Evolutionary conservation across 2,113 vertebrate species (phyloP).

Genomic region (Triplophysa rosa): DNA sequence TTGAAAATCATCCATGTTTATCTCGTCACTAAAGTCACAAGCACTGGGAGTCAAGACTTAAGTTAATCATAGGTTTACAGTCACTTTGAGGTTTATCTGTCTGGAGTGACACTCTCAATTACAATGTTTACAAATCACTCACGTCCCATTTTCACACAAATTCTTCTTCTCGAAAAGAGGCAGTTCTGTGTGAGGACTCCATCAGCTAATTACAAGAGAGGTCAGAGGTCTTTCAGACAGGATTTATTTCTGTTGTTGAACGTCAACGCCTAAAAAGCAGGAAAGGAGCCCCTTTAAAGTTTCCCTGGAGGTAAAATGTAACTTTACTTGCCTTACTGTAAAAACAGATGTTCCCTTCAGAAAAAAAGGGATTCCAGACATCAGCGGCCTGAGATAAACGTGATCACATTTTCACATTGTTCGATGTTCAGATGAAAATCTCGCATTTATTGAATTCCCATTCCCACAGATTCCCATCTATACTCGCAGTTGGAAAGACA

Average conservation of each 20-base stretch:
- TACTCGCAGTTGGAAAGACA: constrained; percentile 42
- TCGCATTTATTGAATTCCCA: not conserved
- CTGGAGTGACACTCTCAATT: constrained; percentile 36
- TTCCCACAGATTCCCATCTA: constrained; percentile 35
- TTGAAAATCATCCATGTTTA: constrained; percentile 3
- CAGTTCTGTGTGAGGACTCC: constrained; percentile 28
- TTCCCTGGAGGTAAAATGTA: constrained; percentile 58
- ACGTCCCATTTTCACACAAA: constrained; percentile 29
- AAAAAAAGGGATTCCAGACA: constrained; percentile 22
- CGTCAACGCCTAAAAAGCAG: constrained; percentile 53
- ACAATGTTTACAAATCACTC: constrained; percentile 29
- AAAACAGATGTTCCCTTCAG: constrained; percentile 36
- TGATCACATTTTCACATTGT: constrained; percentile 19
- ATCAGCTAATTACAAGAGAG: constrained; percentile 48
- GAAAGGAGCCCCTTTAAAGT: constrained; percentile 57
- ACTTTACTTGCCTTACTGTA: constrained; percentile 60
- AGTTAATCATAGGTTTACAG: constrained; percentile 46
- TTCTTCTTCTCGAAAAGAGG: not conserved
- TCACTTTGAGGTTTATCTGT: constrained; percentile 41
- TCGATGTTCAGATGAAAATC: constrained; percentile 10
- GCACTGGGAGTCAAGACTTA: constrained; percentile 30
- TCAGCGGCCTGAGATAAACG: not conserved
- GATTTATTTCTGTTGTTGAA: constrained; percentile 51
- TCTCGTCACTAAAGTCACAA: constrained; percentile 17
- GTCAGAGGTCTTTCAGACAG: constrained; percentile 49